Conservation (phyloP, 2,797 vertebrate genomes). For the Pyrocephalus nanus region DNA sequence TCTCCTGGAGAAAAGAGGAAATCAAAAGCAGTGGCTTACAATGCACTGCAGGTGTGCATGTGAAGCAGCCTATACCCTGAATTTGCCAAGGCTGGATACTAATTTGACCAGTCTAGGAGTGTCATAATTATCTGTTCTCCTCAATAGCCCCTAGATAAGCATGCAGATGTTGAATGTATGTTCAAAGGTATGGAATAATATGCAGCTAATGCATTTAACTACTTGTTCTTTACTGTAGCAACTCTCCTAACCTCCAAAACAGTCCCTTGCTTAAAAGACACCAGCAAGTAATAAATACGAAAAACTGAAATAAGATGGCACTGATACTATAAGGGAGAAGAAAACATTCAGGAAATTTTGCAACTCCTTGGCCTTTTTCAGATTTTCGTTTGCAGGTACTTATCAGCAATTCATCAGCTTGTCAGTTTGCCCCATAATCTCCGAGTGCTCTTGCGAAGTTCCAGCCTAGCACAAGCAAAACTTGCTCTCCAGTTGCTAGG, state of each 20-base stretch:
- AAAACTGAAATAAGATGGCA: background rate
- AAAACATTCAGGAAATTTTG: background rate
- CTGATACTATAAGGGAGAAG: background rate
- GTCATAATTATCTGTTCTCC: background rate
- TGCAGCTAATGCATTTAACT: background rate
- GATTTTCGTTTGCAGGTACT: slow-evolving; percentile 31
- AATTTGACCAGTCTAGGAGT: background rate
- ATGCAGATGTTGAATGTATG: background rate
- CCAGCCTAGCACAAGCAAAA: background rate
- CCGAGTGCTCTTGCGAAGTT: background rate
- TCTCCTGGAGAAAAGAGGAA: background rate
- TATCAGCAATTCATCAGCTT: slow-evolving; percentile 49
- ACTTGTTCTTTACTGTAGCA: background rate
- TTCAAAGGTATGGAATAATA: background rate
- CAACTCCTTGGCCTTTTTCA: background rate
- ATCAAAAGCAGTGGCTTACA: background rate
- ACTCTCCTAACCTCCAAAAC: background rate
- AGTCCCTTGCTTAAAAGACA: background rate
- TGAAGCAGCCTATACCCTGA: background rate
- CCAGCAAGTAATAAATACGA: background rate
- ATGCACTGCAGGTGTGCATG: background rate
- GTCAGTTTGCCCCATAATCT: slow-evolving; percentile 43
- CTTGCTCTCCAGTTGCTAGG: slow-evolving; percentile 39
- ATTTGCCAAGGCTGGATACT: background rate
- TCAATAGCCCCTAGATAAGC: background rate